Evolutionary conservation across 2,113 vertebrate species (phyloP).

Genomic region (Eupsittula cactorum): DNA sequence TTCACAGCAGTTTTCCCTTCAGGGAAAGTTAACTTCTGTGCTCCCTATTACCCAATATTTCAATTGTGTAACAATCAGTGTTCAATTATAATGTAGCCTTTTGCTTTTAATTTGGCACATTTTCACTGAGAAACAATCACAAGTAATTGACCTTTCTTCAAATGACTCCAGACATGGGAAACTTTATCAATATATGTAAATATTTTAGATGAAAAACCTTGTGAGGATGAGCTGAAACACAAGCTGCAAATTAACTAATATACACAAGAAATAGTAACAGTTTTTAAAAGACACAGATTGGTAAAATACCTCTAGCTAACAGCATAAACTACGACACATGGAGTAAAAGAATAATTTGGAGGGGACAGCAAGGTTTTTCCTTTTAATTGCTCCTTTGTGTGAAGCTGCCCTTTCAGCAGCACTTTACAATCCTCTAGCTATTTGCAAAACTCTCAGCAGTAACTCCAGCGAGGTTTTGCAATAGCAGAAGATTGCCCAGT

Average conservation of each 20-base stretch:
- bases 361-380: background rate
- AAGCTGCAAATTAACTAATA: background rate
- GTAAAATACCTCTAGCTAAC: background rate
- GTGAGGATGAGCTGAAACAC: background rate
- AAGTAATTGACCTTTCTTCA: background rate
- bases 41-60: background rate
- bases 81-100: background rate
- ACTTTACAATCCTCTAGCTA: conserved; percentile 7
- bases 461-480: background rate
- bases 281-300: background rate
- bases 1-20: background rate
- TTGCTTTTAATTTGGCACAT: background rate
- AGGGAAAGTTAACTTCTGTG: background rate
- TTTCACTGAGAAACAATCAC: background rate
- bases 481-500: background rate
- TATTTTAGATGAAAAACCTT: background rate
- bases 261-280: background rate
- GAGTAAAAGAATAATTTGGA: background rate
- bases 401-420: conserved; percentile 15
- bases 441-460: conserved; percentile 29
- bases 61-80: background rate
- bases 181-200: background rate
- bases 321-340: background rate
- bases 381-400: background rate
- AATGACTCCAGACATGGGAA: background rate